phyloP scores from a whole-genome alignment of 2,113 vertebrate genomes.

The Pterocles burchelli region DNA sequence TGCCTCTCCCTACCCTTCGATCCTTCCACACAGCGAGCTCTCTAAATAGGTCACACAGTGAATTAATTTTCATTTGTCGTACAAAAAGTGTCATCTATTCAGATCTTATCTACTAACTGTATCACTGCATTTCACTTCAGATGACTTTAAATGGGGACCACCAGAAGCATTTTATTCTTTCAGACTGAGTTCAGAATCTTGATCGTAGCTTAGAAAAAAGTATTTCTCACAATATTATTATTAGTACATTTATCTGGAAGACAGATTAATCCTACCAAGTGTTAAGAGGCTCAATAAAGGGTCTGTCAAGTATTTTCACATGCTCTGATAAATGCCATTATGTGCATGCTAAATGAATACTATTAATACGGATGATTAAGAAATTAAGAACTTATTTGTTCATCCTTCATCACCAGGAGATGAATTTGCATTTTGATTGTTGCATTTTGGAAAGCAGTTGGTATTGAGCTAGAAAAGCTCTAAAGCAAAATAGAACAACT shows the following conservation, averaged over 20 bases:
- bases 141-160: background rate
- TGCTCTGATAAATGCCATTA: constrained; percentile 49
- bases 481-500: background rate
- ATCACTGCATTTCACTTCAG: background rate
- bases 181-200: background rate
- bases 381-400: constrained; percentile 45
- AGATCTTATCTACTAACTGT: background rate
- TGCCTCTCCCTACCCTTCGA: background rate
- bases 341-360: constrained; percentile 15
- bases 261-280: constrained; percentile 35
- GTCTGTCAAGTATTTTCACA: constrained; percentile 39
- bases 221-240: background rate
- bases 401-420: constrained; percentile 5
- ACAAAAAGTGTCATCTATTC: background rate
- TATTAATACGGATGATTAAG: constrained; percentile 59
- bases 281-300: constrained; percentile 41
- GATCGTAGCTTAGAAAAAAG: constrained; percentile 5
- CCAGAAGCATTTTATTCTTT: background rate
- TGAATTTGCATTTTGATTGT: constrained; percentile 31
- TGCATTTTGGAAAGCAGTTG: background rate
- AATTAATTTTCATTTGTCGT: constrained; percentile 36
- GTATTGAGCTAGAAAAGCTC: background rate
- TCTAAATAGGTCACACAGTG: constrained; percentile 31
- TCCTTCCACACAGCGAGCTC: background rate
- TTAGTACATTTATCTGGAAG: constrained; percentile 21